These are phyloP conservation scores for Enteromius radiatus DNA, from an alignment of 2,797 vertebrate genomes.

Conservation along the genomic window DNA sequence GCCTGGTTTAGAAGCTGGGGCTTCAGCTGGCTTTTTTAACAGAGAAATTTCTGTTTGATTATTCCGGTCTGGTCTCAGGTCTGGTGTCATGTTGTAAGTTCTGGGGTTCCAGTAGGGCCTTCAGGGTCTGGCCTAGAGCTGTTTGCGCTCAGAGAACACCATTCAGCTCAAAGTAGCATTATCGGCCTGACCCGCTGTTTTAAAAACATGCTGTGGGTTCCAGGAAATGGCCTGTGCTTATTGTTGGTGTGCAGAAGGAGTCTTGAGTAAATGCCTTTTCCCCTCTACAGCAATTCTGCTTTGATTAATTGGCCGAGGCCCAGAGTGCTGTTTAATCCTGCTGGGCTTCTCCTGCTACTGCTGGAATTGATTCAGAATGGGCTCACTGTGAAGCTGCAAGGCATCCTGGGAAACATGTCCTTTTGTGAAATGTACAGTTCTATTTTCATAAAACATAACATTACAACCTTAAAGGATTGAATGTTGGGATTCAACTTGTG, in stretches of 20 bases:
- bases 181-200: conserved; percentile 34
- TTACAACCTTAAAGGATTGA: neutral
- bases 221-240: conserved; percentile 48
- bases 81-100: conserved; percentile 27
- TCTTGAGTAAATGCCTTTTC: conserved; percentile 38
- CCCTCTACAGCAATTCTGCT: conserved; percentile 31
- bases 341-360: conserved; percentile 29
- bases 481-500: neutral
- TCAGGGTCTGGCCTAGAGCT: conserved; percentile 35
- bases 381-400: conserved; percentile 34
- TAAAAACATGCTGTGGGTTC: conserved; percentile 49
- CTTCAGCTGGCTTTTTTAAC: conserved; percentile 34
- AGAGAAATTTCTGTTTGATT: conserved; percentile 36
- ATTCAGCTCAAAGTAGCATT: conserved; percentile 41
- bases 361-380: conserved; percentile 50
- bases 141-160: conserved; percentile 45
- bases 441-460: neutral
- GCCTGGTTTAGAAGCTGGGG: conserved; percentile 33
- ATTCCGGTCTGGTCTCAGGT: conserved; percentile 40
- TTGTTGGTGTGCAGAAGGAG: conserved; percentile 48
- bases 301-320: conserved; percentile 58
- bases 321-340: conserved; percentile 51
- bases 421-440: conserved; percentile 1
- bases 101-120: conserved; percentile 28
- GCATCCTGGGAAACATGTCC: conserved; percentile 29